Conservation (phyloP, 2,888 invertebrate genomes). For the Ectropis crepuscularia region DNA sequence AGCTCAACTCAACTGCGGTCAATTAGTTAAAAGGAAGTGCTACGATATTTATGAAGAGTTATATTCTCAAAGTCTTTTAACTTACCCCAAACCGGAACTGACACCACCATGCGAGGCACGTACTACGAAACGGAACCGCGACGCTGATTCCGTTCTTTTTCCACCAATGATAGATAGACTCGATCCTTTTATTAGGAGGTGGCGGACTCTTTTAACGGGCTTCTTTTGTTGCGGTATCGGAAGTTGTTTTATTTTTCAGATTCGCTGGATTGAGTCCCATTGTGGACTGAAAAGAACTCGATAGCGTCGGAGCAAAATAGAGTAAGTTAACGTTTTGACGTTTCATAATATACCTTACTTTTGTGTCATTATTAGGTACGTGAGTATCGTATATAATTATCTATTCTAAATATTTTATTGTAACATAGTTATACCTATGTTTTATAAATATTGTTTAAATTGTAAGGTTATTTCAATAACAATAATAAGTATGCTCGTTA, state of each 20-base stretch:
- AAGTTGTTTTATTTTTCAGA: slow-evolving; percentile 33
- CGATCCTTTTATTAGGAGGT: slow-evolving; percentile 72
- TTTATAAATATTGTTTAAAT: no score
- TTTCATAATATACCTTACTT: background rate
- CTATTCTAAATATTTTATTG: background rate
- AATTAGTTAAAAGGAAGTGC: no score
- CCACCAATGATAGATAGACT: slow-evolving; percentile 68
- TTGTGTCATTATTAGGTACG: background rate
- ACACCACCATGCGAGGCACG: slow-evolving; percentile 70
- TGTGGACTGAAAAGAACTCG: slow-evolving; percentile 26
- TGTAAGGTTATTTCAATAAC: no score
- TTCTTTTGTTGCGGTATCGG: slow-evolving; percentile 58
- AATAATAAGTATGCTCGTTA: no score
- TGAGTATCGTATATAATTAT: background rate
- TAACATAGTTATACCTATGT: no score
- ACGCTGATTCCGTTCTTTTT: slow-evolving; percentile 75
- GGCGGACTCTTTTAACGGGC: slow-evolving; percentile 54
- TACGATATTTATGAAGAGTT: no score
- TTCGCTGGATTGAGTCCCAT: slow-evolving; percentile 46
- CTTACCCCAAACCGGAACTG: slow-evolving; percentile 33
- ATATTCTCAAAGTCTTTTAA: slow-evolving; percentile 26
- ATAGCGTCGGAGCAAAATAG: background rate
- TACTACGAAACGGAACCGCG: slow-evolving; percentile 64
- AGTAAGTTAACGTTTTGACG: background rate
- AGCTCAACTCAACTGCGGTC: no score